Evolutionary conservation across 2,888 invertebrate genomes (phyloP).

Genomic region (Ophion ellenae): DNA sequence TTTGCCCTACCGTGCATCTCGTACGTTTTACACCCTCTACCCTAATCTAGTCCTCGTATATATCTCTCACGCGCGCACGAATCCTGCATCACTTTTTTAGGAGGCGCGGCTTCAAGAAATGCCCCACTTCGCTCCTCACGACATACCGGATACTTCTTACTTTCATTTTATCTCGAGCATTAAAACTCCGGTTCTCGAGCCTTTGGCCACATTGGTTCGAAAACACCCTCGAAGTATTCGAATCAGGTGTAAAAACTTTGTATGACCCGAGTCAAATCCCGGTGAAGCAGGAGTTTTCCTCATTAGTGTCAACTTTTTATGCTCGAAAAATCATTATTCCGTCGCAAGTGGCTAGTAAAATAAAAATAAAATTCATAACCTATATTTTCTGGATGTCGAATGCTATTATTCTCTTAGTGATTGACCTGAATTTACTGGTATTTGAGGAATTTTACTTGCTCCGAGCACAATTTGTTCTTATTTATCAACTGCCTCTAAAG

Average conservation of each 20-base stretch:
- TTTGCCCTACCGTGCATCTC: constrained; percentile 22
- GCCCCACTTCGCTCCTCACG: background rate
- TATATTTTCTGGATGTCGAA: background rate
- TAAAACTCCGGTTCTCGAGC: too few relatives aligned
- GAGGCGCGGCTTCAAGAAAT: background rate
- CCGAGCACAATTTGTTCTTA: background rate
- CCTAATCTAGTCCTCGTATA: constrained; percentile 35
- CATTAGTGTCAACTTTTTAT: too few relatives aligned
- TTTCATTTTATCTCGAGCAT: background rate
- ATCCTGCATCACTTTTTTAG: background rate
- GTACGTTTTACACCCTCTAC: constrained; percentile 17
- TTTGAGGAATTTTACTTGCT: background rate
- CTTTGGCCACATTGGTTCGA: too few relatives aligned
- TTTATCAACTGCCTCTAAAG: background rate
- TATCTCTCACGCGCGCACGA: background rate
- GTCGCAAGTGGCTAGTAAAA: too few relatives aligned
- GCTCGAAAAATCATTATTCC: too few relatives aligned
- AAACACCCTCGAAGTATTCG: too few relatives aligned
- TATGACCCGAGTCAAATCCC: too few relatives aligned
- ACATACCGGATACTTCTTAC: background rate
- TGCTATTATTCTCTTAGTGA: background rate
- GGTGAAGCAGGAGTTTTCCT: too few relatives aligned
- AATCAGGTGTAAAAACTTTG: too few relatives aligned
- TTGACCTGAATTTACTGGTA: background rate
- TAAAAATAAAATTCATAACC: too few relatives aligned